Percentiles rank a stretch among this genome's conserved stretches.
Evolutionary conservation across 1,140 invertebrate genomes (phyloP).

Genomic region (Bombus confusus): DNA sequence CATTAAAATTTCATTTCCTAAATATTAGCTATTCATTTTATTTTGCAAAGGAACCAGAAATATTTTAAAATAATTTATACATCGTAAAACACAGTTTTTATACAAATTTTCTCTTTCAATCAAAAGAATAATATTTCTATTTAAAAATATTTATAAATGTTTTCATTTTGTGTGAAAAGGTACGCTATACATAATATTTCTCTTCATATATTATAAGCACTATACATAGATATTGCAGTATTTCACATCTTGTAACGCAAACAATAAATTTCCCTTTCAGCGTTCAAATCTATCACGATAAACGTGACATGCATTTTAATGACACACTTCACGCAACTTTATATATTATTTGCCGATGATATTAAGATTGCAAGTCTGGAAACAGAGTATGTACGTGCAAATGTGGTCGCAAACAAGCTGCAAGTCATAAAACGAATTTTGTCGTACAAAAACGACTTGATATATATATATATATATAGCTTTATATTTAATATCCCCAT

Average conservation of each 20-base stretch:
- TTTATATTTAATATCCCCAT: slow-evolving; percentile 51
- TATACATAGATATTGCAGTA: not conserved
- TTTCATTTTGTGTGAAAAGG: not conserved
- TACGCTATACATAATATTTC: not conserved
- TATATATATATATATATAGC: slow-evolving; percentile 30
- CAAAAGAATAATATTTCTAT: not conserved
- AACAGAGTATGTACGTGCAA: not conserved
- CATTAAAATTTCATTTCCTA: not conserved
- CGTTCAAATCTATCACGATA: not conserved
- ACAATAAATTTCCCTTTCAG: not conserved
- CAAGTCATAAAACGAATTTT: slow-evolving; percentile 49
- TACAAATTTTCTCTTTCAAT: not conserved
- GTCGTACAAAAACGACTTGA: slow-evolving; percentile 33
- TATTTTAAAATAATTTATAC: too few relatives aligned
- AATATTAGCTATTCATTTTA: too few relatives aligned
- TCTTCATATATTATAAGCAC: not conserved
- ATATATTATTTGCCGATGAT: not conserved
- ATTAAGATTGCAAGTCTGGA: slow-evolving; percentile 3
- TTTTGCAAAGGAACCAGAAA: too few relatives aligned
- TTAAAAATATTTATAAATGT: not conserved
- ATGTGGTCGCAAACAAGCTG: slow-evolving; percentile 3
- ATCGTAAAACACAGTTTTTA: too few relatives aligned
- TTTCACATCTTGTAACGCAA: not conserved
- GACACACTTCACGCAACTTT: slow-evolving; percentile 17
- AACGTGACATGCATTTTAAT: not conserved